phyloP scores from a whole-genome alignment of 2,113 vertebrate species.

The Illadopsis cleaveri region DNA sequence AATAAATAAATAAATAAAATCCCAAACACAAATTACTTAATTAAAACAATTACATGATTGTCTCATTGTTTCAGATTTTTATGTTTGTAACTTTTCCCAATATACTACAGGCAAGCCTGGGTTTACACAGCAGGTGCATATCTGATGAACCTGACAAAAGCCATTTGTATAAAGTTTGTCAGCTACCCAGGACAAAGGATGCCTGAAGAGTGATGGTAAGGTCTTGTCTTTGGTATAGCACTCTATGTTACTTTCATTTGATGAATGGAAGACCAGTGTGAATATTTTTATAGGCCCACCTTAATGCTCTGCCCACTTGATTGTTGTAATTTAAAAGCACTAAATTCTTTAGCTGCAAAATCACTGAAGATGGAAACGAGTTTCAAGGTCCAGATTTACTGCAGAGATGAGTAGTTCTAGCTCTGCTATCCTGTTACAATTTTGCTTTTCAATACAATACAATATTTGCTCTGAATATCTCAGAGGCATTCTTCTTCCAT shows the following conservation, averaged over 20 bases:
- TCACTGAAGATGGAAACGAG: not conserved
- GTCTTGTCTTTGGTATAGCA: not conserved
- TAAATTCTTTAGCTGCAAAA: not conserved
- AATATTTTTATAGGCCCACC: not conserved
- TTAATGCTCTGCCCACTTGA: not conserved
- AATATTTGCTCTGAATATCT: not conserved
- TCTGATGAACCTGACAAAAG: not conserved
- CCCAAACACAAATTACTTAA: not conserved
- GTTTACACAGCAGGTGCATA: not conserved
- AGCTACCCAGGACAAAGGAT: not conserved
- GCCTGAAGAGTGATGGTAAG: not conserved
- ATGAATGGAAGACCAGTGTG: not conserved
- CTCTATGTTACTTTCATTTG: not conserved
- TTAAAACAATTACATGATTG: not conserved
- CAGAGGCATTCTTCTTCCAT: not conserved
- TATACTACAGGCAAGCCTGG: not conserved
- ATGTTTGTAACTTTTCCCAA: not conserved
- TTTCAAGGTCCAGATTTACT: not conserved
- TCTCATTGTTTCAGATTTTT: not conserved
- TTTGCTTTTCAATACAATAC: not conserved
- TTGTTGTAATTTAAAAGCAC: not conserved
- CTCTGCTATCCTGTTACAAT: not conserved
- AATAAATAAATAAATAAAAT: not conserved
- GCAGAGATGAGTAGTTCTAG: not conserved
- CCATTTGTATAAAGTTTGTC: not conserved